Evolutionary conservation across 1,140 invertebrate species (phyloP).

Genomic region (Leptoteleia sp.): DNA sequence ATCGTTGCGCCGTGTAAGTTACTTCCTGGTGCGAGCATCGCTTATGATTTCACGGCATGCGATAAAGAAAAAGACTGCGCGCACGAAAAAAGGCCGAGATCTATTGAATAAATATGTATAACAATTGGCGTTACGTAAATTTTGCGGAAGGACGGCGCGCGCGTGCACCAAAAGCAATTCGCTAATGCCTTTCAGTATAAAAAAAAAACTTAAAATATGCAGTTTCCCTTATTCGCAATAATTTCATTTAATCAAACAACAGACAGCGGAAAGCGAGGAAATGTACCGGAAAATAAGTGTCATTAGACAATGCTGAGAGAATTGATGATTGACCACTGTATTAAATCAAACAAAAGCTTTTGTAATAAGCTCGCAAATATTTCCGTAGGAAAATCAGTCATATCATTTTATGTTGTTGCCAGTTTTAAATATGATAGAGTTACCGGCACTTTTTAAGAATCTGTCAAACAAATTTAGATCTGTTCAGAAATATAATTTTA

Average conservation of each 20-base stretch:
- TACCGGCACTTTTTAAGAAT: too few relatives aligned
- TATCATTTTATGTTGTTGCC: too few relatives aligned
- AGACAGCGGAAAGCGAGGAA: slow-evolving; percentile 18
- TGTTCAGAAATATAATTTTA: too few relatives aligned
- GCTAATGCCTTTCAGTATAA: slow-evolving; percentile 31
- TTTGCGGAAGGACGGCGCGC: slow-evolving; percentile 43
- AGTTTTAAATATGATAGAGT: too few relatives aligned
- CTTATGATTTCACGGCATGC: slow-evolving; percentile 44
- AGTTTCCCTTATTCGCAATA: slow-evolving; percentile 26
- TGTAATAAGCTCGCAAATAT: too few relatives aligned
- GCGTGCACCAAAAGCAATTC: slow-evolving; percentile 24
- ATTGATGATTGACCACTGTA: not conserved
- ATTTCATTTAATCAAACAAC: slow-evolving; percentile 27
- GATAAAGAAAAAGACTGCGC: slow-evolving; percentile 23
- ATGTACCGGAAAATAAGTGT: slow-evolving; percentile 39
- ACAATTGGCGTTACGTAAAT: slow-evolving; percentile 58
- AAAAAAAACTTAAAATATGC: slow-evolving; percentile 33
- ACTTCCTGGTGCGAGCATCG: slow-evolving; percentile 52
- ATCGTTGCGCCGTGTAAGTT: not conserved
- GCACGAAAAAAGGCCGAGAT: slow-evolving; percentile 35
- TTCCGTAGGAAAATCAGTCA: too few relatives aligned
- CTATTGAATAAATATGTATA: slow-evolving; percentile 58
- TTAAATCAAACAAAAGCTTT: too few relatives aligned
- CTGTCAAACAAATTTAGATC: too few relatives aligned
- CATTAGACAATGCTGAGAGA: slow-evolving; percentile 6